Conservation (phyloP, 2,888 invertebrate species). For the Buathra laborator region DNA sequence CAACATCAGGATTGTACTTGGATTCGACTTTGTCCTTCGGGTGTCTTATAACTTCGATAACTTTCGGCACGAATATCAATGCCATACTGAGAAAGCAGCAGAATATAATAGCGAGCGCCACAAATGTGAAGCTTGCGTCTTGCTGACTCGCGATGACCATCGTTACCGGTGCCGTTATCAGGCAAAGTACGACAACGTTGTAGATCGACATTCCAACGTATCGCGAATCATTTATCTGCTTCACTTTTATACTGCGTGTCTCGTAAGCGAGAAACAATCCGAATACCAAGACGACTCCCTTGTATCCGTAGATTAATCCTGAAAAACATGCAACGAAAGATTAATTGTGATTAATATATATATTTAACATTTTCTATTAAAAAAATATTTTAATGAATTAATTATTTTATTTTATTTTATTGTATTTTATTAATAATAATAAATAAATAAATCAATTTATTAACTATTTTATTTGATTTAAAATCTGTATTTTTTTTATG, state of each 20-base stretch:
- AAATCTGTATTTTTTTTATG: background rate
- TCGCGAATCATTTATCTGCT: slow-evolving; percentile 98
- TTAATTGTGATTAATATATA: background rate
- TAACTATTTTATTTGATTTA: background rate
- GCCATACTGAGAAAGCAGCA: slow-evolving; percentile 99
- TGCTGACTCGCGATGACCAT: slow-evolving; percentile 99
- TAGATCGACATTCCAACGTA: slow-evolving; percentile 99
- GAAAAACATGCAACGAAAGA: slow-evolving; percentile 73
- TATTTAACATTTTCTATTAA: background rate
- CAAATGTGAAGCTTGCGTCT: slow-evolving; percentile 98
- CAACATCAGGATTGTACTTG: slow-evolving; percentile 94
- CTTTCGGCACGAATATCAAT: slow-evolving; percentile 99
- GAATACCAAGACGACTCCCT: slow-evolving; percentile 97
- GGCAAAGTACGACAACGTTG: slow-evolving; percentile 98
- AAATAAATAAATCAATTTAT: too few relatives aligned
- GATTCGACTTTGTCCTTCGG: slow-evolving; percentile 95
- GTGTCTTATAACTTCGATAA: slow-evolving; percentile 96
- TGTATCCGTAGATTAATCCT: slow-evolving; percentile 98
- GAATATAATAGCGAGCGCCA: slow-evolving; percentile 97
- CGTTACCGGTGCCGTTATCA: slow-evolving; percentile 99
- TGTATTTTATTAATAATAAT: too few relatives aligned
- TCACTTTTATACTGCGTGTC: slow-evolving; percentile 98
- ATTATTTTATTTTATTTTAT: background rate
- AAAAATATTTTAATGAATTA: background rate
- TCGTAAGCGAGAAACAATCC: slow-evolving; percentile 99